Evolutionary conservation across 2,113 vertebrate genomes (phyloP).

Genomic region (Osmerus eperlanus): DNA sequence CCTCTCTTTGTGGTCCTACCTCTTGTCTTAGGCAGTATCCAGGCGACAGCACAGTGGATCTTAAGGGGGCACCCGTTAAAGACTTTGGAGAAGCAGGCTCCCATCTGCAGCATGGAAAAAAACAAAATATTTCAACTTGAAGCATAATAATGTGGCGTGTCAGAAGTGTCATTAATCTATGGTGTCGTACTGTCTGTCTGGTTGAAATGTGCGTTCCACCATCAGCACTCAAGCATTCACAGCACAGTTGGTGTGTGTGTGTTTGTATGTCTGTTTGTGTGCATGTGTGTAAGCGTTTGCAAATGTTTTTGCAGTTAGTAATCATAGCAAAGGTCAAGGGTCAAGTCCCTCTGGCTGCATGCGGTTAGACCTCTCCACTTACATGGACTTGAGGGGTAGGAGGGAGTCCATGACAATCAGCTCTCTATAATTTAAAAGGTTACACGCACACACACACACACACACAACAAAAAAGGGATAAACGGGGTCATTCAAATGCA

Average conservation of each 20-base stretch:
- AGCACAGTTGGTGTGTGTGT: no score
- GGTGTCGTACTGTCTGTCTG: background rate
- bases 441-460: constrained; percentile 22
- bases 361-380: constrained; percentile 55
- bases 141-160: background rate
- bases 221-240: no score
- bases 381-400: constrained; percentile 53
- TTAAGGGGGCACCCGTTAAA: constrained; percentile 86
- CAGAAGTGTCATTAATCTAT: background rate
- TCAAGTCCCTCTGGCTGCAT: constrained; percentile 21
- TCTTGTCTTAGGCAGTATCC: constrained; percentile 83
- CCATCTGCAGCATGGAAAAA: constrained; percentile 74
- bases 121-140: background rate
- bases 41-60: constrained; percentile 80
- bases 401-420: constrained; percentile 72
- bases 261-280: no score
- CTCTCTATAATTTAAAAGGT: constrained; percentile 69
- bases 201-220: no score
- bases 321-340: background rate
- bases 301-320: background rate
- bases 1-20: constrained; percentile 54
- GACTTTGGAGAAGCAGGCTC: constrained; percentile 88
- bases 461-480: constrained; percentile 35
- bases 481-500: constrained; percentile 14
- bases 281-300: background rate